phyloP scores from a whole-genome alignment of 2,888 invertebrate genomes.

The Ormyrus labotus region DNA sequence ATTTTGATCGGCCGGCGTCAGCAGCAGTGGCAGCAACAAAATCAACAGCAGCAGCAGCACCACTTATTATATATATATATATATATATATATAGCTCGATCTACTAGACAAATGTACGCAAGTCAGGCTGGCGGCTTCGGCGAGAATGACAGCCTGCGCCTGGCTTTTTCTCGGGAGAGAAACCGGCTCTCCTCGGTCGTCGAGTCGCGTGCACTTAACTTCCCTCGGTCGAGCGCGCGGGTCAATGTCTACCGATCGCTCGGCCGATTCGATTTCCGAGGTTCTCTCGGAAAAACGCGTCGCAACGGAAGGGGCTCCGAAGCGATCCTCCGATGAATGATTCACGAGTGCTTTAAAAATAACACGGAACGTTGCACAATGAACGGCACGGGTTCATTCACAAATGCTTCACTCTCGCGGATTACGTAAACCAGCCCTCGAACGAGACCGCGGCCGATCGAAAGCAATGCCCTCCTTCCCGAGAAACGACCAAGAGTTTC shows the following conservation, averaged over 20 bases:
- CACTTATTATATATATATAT: conserved; percentile 1
- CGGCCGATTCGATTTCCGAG: too few relatives aligned
- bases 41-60: conserved; percentile 14
- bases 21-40: background rate
- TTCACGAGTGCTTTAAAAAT: too few relatives aligned
- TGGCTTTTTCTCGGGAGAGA: conserved; percentile 1
- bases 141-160: background rate
- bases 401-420: too few relatives aligned
- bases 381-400: too few relatives aligned
- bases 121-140: background rate
- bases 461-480: too few relatives aligned
- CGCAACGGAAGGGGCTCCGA: too few relatives aligned
- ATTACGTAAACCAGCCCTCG: too few relatives aligned
- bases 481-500: too few relatives aligned
- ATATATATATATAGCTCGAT: background rate
- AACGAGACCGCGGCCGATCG: too few relatives aligned
- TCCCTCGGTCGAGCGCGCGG: background rate
- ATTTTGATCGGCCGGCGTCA: conserved; percentile 63
- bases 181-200: conserved; percentile 24
- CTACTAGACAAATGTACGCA: background rate
- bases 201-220: background rate
- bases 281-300: too few relatives aligned
- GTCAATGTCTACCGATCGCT: background rate
- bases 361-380: too few relatives aligned
- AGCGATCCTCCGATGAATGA: too few relatives aligned